Evolutionary conservation across 2,113 vertebrate species (phyloP).

Genomic region (Poeciliopsis turrubarensis): DNA sequence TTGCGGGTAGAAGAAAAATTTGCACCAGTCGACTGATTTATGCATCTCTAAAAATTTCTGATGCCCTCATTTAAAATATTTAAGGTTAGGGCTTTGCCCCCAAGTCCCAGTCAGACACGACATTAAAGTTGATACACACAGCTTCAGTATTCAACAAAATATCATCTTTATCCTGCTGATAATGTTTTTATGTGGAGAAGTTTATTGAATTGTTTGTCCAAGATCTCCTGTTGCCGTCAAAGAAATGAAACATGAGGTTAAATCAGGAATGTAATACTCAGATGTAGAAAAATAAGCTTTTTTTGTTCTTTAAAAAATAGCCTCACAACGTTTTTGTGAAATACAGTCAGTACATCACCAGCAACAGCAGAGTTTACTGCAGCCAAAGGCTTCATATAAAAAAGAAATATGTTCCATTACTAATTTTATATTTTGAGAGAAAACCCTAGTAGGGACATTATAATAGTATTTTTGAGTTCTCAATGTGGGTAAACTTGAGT

Average conservation of each 20-base stretch:
- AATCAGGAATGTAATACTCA: neutral
- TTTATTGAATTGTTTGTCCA: too few relatives aligned
- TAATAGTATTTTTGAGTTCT: neutral
- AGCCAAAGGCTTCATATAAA: neutral
- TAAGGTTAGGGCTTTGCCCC: neutral
- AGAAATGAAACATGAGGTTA: neutral
- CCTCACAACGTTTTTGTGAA: neutral
- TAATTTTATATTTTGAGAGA: slow-evolving; percentile 44
- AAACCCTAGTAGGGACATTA: slow-evolving; percentile 27
- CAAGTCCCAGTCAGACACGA: neutral
- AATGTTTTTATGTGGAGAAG: too few relatives aligned
- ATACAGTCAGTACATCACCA: too few relatives aligned
- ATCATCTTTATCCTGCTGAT: too few relatives aligned
- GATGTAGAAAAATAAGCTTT: neutral
- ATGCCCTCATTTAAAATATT: neutral
- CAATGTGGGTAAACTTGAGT: neutral
- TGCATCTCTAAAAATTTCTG: neutral
- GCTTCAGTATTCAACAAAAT: neutral
- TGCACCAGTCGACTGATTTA: neutral
- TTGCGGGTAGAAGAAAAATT: neutral
- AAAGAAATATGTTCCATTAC: slow-evolving; percentile 29
- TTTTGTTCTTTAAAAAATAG: too few relatives aligned
- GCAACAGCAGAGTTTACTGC: too few relatives aligned
- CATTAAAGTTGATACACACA: neutral
- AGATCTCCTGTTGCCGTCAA: neutral